phyloP scores from a whole-genome alignment of 2,888 invertebrate genomes.

The Mesodorylaimus sp. region DNA sequence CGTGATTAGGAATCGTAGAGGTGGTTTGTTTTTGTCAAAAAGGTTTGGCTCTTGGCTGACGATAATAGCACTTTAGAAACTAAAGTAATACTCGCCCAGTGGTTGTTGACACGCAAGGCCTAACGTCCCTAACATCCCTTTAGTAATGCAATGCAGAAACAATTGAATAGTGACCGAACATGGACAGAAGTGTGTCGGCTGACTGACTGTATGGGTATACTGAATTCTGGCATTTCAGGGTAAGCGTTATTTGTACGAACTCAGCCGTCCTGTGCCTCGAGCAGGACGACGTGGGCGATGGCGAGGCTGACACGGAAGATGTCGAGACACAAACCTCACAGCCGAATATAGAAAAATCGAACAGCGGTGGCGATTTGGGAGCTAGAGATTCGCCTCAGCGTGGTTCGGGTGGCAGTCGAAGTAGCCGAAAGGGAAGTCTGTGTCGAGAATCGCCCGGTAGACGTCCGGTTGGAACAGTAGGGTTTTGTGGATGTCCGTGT shows the following conservation, averaged over 20 bases:
- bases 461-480: not conserved
- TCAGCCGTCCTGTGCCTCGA: not conserved
- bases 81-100: too few species aligned
- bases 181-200: too few species aligned
- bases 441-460: conserved; percentile 3
- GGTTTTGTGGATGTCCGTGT: not conserved
- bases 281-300: conserved; percentile 1
- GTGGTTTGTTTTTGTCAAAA: too few species aligned
- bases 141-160: too few species aligned
- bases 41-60: too few species aligned
- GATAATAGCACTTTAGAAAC: too few species aligned
- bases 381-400: conserved; percentile 1
- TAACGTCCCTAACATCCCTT: too few species aligned
- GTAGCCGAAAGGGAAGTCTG: not conserved
- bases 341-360: not conserved
- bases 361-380: not conserved
- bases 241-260: not conserved
- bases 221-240: conserved; percentile 5
- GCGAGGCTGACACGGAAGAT: not conserved
- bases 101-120: too few species aligned
- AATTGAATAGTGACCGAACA: too few species aligned
- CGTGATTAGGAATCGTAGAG: too few species aligned
- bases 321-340: too few species aligned
- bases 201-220: too few species aligned
- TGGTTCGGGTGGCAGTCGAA: not conserved